A percentile compares a stretch with the other conserved stretches of the same genome.
phyloP scores from a whole-genome alignment of 2,113 vertebrate species.

The Cephalopholis sonnerati region DNA sequence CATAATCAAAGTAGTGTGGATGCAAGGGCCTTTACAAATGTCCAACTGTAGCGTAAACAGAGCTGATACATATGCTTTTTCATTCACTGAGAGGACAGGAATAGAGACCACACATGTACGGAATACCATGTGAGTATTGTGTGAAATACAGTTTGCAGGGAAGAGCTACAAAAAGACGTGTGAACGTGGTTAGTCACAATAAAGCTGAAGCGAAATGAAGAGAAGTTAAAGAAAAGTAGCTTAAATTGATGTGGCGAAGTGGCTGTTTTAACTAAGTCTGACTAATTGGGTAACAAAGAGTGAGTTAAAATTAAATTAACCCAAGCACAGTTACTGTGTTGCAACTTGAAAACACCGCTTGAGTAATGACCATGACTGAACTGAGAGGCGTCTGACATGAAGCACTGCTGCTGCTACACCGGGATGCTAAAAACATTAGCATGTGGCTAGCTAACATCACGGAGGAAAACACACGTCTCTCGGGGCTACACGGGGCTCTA shows the following conservation, averaged over 20 bases:
- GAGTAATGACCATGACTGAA: background rate
- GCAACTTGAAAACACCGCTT: background rate
- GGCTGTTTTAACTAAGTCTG: background rate
- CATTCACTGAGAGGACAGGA: background rate
- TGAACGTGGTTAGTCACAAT: background rate
- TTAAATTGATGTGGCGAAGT: background rate
- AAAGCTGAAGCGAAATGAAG: background rate
- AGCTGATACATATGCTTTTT: background rate
- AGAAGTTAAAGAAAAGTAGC: no score
- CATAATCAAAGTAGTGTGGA: background rate
- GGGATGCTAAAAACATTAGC: constrained; percentile 77
- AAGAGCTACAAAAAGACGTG: background rate
- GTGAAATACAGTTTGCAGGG: background rate
- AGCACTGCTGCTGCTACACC: background rate
- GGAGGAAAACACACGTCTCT: background rate
- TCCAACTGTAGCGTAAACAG: background rate
- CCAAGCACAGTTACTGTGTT: background rate
- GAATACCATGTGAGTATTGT: no score
- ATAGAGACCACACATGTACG: background rate
- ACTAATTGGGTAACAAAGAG: background rate
- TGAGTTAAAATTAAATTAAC: background rate
- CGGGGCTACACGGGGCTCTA: background rate
- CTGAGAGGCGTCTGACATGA: background rate
- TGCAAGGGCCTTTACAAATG: background rate
- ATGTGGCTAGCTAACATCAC: constrained; percentile 34